Percentiles rank a stretch among this genome's conserved stretches.
These are phyloP conservation scores for Notarius lentiginosus DNA, from an alignment of 2,113 vertebrate genomes.

Conservation along the genomic window DNA sequence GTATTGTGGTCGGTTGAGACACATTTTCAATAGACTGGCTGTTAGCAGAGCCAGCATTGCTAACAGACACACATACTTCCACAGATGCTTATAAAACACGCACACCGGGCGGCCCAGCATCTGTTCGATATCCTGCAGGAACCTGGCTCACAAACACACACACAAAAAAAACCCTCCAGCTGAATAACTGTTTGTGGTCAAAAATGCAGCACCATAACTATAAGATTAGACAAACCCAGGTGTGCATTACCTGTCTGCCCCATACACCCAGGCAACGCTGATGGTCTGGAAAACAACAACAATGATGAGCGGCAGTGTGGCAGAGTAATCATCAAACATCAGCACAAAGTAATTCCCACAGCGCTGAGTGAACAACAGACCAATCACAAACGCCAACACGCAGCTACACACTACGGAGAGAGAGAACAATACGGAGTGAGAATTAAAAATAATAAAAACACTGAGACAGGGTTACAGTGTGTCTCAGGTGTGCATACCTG, in stretches of 20 bases:
- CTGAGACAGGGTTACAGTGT: too few relatives aligned
- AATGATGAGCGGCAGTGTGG: constrained; percentile 75
- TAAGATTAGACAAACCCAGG: too few relatives aligned
- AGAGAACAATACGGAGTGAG: background rate
- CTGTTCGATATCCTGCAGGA: constrained; percentile 72
- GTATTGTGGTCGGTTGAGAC: constrained; percentile 68
- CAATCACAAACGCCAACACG: constrained; percentile 70
- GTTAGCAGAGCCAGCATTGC: constrained; percentile 75
- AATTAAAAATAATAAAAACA: background rate
- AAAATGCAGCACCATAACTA: background rate
- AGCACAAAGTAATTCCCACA: constrained; percentile 80
- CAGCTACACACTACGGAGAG: constrained; percentile 71
- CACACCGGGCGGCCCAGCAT: constrained; percentile 74
- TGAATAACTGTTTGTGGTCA: background rate
- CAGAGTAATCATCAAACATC: constrained; percentile 82
- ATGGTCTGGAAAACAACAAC: constrained; percentile 78
- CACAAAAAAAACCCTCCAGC: background rate
- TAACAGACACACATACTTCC: constrained; percentile 75
- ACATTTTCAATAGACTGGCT: constrained; percentile 67
- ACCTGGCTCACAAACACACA: constrained; percentile 61
- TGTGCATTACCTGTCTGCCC: constrained; percentile 76
- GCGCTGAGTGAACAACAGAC: constrained; percentile 78
- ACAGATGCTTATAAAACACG: constrained; percentile 75
- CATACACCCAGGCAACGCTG: constrained; percentile 80
- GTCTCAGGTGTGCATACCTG: constrained; percentile 60